Evolutionary conservation across 1,140 invertebrate genomes (phyloP), one percentile per base, ranked within the genome.

Genomic region (Papilio polytes): DNA sequence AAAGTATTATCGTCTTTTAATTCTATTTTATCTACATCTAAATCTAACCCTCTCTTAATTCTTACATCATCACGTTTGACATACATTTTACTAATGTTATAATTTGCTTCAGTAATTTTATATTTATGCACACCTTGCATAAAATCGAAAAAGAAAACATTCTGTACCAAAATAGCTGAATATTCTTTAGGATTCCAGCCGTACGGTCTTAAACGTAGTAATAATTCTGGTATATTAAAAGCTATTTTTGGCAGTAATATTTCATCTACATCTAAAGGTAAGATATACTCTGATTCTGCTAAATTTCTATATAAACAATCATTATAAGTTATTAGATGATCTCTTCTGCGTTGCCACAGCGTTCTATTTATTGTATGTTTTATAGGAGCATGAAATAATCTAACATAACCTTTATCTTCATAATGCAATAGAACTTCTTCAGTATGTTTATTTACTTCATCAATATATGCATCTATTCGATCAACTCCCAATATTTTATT

Each of bases 261-360:
- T 92, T 97, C 97, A 89, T 97, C 97, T 41, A 97, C 94, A 87
- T 97, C 97, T 82, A 97, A 91, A 10, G 97, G 97, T 10, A 97
- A 87, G 18, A 97, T 95, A 90, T 95, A 97, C 83, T 96, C 92
- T 6, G 96, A 96, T 74, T 94, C 95, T 80, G 96, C 87, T 44
- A 97, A 88, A 90, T 97, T 97, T 85, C 96, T 96, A 88, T 98
- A 97, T 73, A 97, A 96, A 85, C 93, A 94, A 80, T 97, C 97
- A 88, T 98, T 98, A 88, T 97, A 98, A 0, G 97, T 96, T 79
- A 97, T 94, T 51, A 97, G 91, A 88, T 97, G 97, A 92, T 97
- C 96, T 82, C 97, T 94, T 81, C 97, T 93, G 82, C 97, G 96
- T 83, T 97, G 97, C 96, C 97, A 97, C 13, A 97, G 88, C 84